A percentile compares a stretch with the other conserved stretches of the same genome.
Conservation (phyloP, 30 jellyfish, hydroid and myxozoan species). For the Rhopilema esculentum region DNA sequence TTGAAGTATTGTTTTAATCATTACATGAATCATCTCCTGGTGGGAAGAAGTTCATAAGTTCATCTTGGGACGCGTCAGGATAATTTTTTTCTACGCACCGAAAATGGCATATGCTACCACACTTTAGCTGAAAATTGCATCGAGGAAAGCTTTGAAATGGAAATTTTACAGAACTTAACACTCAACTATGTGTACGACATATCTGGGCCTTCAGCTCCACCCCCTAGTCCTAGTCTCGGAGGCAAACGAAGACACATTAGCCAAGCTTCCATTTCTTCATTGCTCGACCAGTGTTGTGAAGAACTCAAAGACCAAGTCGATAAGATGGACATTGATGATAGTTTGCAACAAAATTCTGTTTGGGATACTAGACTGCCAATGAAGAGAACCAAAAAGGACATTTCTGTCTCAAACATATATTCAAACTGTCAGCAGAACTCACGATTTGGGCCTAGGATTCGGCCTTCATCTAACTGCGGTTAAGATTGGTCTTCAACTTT, state of each 20-base stretch:
- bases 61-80: slow-evolving; percentile 11
- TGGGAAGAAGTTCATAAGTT: slow-evolving; percentile 48
- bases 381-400: slow-evolving; percentile 58
- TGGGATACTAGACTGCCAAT: slow-evolving; percentile 39
- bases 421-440: slow-evolving; percentile 26
- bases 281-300: slow-evolving; percentile 79
- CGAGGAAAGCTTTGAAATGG: slow-evolving; percentile 14
- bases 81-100: not conserved
- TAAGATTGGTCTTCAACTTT: not conserved
- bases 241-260: slow-evolving; percentile 66
- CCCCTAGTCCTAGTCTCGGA: slow-evolving; percentile 88
- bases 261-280: slow-evolving; percentile 35
- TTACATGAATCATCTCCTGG: slow-evolving; percentile 29
- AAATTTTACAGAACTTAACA: slow-evolving; percentile 16
- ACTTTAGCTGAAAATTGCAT: not conserved
- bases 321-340: slow-evolving; percentile 60
- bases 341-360: slow-evolving; percentile 12
- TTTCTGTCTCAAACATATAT: slow-evolving; percentile 31
- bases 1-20: not conserved
- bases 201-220: slow-evolving; percentile 86
- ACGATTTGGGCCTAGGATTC: slow-evolving; percentile 67
- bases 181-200: slow-evolving; percentile 33
- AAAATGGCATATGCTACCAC: not conserved
- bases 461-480: slow-evolving; percentile 41
- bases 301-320: slow-evolving; percentile 66